phyloP scores from a whole-genome alignment of 2,888 invertebrate genomes.

The Calliopum simillimum region DNA sequence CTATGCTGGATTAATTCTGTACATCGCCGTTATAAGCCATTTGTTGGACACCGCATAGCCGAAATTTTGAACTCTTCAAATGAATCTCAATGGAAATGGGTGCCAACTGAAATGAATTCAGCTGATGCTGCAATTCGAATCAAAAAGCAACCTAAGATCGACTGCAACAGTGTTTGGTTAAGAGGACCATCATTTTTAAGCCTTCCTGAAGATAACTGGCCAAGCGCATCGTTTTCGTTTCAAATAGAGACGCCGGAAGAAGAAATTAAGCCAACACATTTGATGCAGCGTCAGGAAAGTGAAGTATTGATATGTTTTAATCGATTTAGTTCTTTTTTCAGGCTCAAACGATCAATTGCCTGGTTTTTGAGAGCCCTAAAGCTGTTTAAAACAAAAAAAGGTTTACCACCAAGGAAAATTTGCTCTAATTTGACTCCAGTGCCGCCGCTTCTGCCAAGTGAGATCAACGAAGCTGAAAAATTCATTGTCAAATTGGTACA shows the following conservation, averaged over 20 bases:
- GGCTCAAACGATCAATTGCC: slow-evolving; percentile 29
- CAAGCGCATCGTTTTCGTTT: background rate
- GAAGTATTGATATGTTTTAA: slow-evolving; percentile 5
- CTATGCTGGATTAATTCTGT: slow-evolving; percentile 28
- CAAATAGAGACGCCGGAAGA: slow-evolving; percentile 21
- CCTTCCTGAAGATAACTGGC: slow-evolving; percentile 31
- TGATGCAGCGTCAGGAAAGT: slow-evolving; percentile 7
- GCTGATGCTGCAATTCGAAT: slow-evolving; percentile 26
- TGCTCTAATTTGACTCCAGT: too few species aligned
- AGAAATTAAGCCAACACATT: slow-evolving; percentile 21
- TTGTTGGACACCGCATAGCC: slow-evolving; percentile 28
- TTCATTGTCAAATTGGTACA: slow-evolving; percentile 13
- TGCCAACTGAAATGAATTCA: slow-evolving; percentile 23
- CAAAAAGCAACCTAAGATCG: slow-evolving; percentile 14
- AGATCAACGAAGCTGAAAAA: slow-evolving; percentile 21
- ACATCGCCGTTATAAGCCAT: slow-evolving; percentile 23
- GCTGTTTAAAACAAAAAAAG: background rate
- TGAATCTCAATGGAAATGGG: slow-evolving; percentile 31
- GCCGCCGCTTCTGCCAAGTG: background rate
- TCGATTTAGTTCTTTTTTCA: slow-evolving; percentile 35
- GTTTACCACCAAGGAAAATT: background rate
- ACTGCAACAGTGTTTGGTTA: slow-evolving; percentile 32
- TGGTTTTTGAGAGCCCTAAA: slow-evolving; percentile 21
- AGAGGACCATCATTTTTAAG: slow-evolving; percentile 34
- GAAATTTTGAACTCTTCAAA: background rate